Conservation (phyloP, 2,888 invertebrate species). For the Hirtodrosophila histrioides region DNA sequence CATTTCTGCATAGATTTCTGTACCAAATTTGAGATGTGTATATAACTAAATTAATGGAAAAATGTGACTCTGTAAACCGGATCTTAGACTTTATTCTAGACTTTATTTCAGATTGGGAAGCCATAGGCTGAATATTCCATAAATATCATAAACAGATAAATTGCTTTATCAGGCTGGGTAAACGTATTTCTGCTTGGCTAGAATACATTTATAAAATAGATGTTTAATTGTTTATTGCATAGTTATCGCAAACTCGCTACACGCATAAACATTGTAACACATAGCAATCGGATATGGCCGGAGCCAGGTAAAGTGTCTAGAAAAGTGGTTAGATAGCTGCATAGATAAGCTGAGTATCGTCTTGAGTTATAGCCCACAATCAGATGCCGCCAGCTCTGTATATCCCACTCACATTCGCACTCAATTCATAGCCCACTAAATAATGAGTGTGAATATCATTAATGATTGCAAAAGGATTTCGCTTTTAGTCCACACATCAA, state of each 20-base stretch:
- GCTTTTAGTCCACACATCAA: constrained; percentile 46
- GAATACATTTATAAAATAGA: neutral
- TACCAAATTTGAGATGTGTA: too few species aligned
- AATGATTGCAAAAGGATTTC: constrained; percentile 53
- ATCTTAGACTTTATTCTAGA: too few species aligned
- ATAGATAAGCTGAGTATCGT: constrained; percentile 46
- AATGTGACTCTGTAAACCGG: too few species aligned
- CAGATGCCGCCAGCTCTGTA: constrained; percentile 20
- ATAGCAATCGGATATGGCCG: constrained; percentile 11
- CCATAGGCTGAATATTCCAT: too few species aligned
- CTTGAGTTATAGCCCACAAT: constrained; percentile 36
- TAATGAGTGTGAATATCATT: constrained; percentile 44
- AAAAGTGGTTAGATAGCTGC: constrained; percentile 52
- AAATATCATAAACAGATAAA: too few species aligned
- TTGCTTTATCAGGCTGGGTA: too few species aligned
- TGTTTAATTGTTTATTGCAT: neutral
- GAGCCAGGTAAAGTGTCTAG: constrained; percentile 28
- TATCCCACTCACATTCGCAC: constrained; percentile 12
- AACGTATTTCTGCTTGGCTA: too few species aligned
- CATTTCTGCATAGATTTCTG: too few species aligned
- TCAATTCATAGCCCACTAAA: constrained; percentile 36
- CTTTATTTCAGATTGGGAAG: too few species aligned
- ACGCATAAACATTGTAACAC: constrained; percentile 30
- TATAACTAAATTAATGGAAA: too few species aligned
- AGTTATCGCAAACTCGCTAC: constrained; percentile 9